Base-by-base conservation (phyloP, 2,888 invertebrate species). In the Cheiracanthium punctorium region DNA sequence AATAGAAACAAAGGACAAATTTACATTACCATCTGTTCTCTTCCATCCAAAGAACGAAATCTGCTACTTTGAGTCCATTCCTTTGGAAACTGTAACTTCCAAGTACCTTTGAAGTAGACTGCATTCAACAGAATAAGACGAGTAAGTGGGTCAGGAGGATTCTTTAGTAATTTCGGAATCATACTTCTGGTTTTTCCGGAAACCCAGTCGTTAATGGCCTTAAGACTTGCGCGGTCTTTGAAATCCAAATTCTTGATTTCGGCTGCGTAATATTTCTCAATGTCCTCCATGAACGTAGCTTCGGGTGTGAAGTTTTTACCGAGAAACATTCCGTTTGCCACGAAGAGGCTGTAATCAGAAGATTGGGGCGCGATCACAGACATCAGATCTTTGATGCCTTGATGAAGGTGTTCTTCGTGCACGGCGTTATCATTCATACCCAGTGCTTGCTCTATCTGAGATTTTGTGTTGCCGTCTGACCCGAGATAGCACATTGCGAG, bases 401-500 rank as follows among this genome's bases (percentile, higher is more conserved):
- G 67, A 17, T 71, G 65, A 17, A 87, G 74, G 24, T 74, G 64
- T 7, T 69, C n/a, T 0, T 7, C 29, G 12, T 41, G 48, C 5
- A 72, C 17, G 4, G 29, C 43, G 28, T 72, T 1, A 1, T 43
- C 43, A 5, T 48, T 77, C 24, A 87, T 74, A 14, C 75, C 74
- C 7, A 87, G 37, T 74, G 88, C 89, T n/a, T 89, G 79, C 24
- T 82, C 81, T 90, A 92, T 90, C 80, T 91, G 89, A 37, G 80
- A 29, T 14, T 88, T 89, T 2, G 92, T 92, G n/a, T 90, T 88
- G 0, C 90, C 90, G 48, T 88, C 89, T 10, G 92, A 91, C 7
- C 92, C 92, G 14, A 90, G 86, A 30, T 90, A 90, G 20, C 91
- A 90, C 91, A 92, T 91, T 2, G 91, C 89, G 79, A 92, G 89